A percentile compares a stretch with the other conserved stretches of the same genome.
These are phyloP conservation scores for Pantala flavescens DNA, from an alignment of 1,140 invertebrate genomes.

Conservation along the genomic window DNA sequence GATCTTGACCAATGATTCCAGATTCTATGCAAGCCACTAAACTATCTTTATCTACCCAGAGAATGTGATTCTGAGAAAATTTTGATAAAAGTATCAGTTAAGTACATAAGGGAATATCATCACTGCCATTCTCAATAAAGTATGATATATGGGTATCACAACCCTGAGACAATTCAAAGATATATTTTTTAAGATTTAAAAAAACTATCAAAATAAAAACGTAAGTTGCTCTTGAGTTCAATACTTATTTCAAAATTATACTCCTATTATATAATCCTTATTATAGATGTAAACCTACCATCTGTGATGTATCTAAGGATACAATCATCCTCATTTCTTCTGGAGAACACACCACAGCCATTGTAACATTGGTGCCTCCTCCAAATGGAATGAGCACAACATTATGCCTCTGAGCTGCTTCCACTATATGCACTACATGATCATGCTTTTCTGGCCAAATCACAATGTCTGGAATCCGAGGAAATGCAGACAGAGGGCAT, in stretches of 20 bases:
- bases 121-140: too few species aligned
- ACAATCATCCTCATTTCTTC: conserved; percentile 78
- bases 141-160: too few species aligned
- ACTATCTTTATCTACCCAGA: conserved; percentile 92
- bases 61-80: conserved; percentile 56
- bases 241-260: too few species aligned
- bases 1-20: conserved; percentile 90
- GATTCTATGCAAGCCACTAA: conserved; percentile 71
- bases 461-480: conserved; percentile 85
- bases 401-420: conserved; percentile 61
- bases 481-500: conserved; percentile 37
- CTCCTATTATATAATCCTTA: too few species aligned
- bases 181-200: too few species aligned
- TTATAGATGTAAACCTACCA: conserved; percentile 44
- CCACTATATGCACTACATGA: conserved; percentile 71
- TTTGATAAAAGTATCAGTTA: neutral
- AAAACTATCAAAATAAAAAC: too few species aligned
- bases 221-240: too few species aligned
- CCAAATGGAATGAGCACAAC: conserved; percentile 89
- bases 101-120: too few species aligned
- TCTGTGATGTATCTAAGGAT: conserved; percentile 87
- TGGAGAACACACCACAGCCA: conserved; percentile 74
- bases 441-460: conserved; percentile 82
- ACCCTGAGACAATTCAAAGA: too few species aligned
- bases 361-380: conserved; percentile 91